A percentile compares a stretch with the other conserved stretches of the same genome.
Conservation (phyloP, 2,888 invertebrate species). For the Lysandra bellargus region DNA sequence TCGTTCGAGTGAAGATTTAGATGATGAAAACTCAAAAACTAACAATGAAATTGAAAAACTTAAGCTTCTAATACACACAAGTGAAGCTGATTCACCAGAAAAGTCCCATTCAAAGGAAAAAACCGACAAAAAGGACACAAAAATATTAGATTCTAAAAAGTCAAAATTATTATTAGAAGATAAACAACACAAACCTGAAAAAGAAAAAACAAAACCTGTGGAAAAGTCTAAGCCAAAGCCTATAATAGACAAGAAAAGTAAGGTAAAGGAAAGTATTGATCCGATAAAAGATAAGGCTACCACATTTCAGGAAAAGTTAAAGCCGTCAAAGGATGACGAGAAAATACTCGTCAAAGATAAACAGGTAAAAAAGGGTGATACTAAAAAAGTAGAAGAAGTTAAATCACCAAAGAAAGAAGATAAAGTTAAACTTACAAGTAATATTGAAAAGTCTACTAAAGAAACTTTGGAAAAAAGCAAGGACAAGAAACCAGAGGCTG, state of each 20-base stretch:
- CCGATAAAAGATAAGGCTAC: background rate
- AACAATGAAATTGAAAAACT: constrained; percentile 20
- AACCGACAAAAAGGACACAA: background rate
- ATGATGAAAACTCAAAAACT: background rate
- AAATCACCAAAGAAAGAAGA: constrained; percentile 33
- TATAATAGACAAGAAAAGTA: background rate
- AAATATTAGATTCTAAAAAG: background rate
- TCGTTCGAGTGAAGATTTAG: constrained; percentile 28
- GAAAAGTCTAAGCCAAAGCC: background rate
- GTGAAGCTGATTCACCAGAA: background rate
- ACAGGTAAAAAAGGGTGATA: constrained; percentile 33
- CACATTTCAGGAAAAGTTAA: background rate
- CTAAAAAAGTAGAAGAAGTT: constrained; percentile 34
- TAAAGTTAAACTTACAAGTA: constrained; percentile 32
- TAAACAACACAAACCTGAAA: constrained; percentile 1
- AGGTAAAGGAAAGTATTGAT: background rate
- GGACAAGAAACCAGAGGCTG: constrained; percentile 32
- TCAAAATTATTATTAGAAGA: background rate
- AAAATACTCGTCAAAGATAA: constrained; percentile 28
- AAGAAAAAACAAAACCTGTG: background rate
- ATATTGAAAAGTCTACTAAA: constrained; percentile 23
- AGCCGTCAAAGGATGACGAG: constrained; percentile 17
- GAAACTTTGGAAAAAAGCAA: constrained; percentile 28
- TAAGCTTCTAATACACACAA: constrained; percentile 8
- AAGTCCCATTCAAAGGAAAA: background rate